Evolutionary conservation across 1,140 invertebrate species (phyloP), one percentile per base, ranked within the genome.

Genomic region (Oncopodura yosiiana): DNA sequence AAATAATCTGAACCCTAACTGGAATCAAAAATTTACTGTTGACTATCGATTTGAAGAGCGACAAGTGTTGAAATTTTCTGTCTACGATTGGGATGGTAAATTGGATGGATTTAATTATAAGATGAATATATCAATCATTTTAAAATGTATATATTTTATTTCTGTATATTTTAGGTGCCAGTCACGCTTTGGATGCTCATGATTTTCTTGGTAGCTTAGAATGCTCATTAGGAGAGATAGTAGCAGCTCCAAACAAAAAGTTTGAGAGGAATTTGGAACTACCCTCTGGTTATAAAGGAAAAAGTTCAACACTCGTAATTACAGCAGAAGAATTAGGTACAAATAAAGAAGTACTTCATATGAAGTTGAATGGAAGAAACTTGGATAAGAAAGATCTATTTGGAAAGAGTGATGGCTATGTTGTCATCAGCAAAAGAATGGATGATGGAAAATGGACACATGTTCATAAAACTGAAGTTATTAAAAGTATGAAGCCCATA

Each of bases 331-430:
- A 77, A 57, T 55, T 75, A 5, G 69, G 71, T 21, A 66, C 66
- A 26, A 72, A 68, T 49, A 74, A 75, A 65, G 75, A 79, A 67
- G 65, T 71, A 38, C 63, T 75, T 6, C 67, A 67, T 14, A 61
- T 79, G 41, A 69, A 75, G 19, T 66, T 77, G 38, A 68, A 66
- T 65, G 78, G 68, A 6, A 63, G 61, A 29, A 70, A 73, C 12
- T 57, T 79, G 41, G 74, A 77, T 53, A 75, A 77, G 60, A 77
- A 76, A 58, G 74, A 76, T 59, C 74, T 72, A 38, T 76, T 78
- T 63, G 73, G 75, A 36, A 77, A 77, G 63, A 74, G 73, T 32
- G 76, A 78, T 64, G 75, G 77, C 4, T 79, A 75, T 65, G 60
- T 79, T 18, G 67, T 72, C 24, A 74, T 79, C 61, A 70, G 70